phyloP scores from a whole-genome alignment of 1,140 invertebrate genomes.

The Drosophila ambigua region DNA sequence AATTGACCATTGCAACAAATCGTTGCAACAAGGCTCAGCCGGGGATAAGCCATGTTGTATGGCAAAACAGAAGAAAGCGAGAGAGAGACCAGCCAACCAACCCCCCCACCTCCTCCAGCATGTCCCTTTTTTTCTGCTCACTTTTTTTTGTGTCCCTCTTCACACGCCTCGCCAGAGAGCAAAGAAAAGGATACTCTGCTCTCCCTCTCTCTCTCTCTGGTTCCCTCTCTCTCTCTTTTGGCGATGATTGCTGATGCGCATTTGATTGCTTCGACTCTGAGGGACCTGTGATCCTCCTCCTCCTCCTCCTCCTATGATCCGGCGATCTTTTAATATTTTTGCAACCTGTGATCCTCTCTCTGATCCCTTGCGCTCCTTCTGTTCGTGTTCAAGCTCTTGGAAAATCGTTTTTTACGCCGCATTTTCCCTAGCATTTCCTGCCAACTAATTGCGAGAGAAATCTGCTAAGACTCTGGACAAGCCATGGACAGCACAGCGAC shows the following conservation, averaged over 20 bases:
- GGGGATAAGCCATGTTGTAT: conserved; percentile 76
- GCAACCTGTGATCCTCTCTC: not conserved
- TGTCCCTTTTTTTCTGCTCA: conserved; percentile 25
- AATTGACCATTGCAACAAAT: conserved; percentile 75
- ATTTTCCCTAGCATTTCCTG: conserved; percentile 53
- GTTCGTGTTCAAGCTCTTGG: conserved; percentile 70
- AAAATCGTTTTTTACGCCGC: conserved; percentile 63
- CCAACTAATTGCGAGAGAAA: conserved; percentile 80
- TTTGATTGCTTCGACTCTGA: conserved; percentile 69
- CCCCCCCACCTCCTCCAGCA: conserved; percentile 9
- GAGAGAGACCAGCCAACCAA: not conserved
- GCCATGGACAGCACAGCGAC: conserved; percentile 14
- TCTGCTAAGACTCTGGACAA: conserved; percentile 54
- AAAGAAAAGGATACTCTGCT: conserved; percentile 14
- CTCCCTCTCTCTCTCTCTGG: not conserved
- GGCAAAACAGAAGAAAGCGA: conserved; percentile 41
- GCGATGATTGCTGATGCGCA: conserved; percentile 72
- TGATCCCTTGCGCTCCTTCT: conserved; percentile 33
- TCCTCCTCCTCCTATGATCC: not conserved
- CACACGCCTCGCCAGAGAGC: conserved; percentile 34
- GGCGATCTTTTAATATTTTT: not conserved
- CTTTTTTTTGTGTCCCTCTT: conserved; percentile 42
- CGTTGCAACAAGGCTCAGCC: conserved; percentile 79
- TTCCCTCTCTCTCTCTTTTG: conserved; percentile 28
- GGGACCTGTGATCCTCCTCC: not conserved